Conservation (phyloP, 1,140 invertebrate species). For the Panulirus ornatus region DNA sequence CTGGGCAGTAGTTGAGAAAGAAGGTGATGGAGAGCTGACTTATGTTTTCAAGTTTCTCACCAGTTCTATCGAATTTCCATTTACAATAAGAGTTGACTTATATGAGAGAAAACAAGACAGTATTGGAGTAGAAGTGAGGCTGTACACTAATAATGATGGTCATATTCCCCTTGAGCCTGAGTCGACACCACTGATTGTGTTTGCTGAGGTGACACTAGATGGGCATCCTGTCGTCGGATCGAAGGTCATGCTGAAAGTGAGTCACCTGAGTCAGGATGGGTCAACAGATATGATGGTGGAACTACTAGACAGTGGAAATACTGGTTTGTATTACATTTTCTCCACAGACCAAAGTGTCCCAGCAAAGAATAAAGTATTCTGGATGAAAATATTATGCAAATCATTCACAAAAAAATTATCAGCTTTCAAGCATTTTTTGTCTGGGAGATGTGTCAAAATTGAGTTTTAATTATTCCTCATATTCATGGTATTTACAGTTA, state of each 20-base stretch:
- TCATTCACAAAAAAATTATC: no score
- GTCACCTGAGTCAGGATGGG: conserved; percentile 54
- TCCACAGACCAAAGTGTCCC: no score
- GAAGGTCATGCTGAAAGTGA: conserved; percentile 61
- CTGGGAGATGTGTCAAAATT: no score
- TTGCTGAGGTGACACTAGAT: conserved; percentile 59
- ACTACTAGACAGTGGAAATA: conserved; percentile 68
- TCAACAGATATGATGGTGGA: conserved; percentile 56
- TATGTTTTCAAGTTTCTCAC: conserved; percentile 69
- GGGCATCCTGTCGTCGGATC: conserved; percentile 64
- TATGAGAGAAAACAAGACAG: conserved; percentile 61
- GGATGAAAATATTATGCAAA: no score
- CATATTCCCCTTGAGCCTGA: conserved; percentile 55
- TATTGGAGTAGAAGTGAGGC: conserved; percentile 35
- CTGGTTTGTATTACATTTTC: conserved; percentile 52
- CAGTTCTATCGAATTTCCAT: conserved; percentile 64
- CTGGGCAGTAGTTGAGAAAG: conserved; percentile 59
- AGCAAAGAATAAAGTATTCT: no score
- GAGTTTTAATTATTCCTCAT: no score
- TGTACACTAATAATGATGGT: conserved; percentile 55
- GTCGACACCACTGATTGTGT: conserved; percentile 56
- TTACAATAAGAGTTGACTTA: conserved; percentile 54
- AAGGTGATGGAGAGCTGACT: conserved; percentile 19
- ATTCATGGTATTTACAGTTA: no score
- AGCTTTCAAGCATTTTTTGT: no score